Base-by-base conservation (phyloP, 30 jellyfish, hydroid and myxozoan species). In the Turritopsis dohrnii region DNA sequence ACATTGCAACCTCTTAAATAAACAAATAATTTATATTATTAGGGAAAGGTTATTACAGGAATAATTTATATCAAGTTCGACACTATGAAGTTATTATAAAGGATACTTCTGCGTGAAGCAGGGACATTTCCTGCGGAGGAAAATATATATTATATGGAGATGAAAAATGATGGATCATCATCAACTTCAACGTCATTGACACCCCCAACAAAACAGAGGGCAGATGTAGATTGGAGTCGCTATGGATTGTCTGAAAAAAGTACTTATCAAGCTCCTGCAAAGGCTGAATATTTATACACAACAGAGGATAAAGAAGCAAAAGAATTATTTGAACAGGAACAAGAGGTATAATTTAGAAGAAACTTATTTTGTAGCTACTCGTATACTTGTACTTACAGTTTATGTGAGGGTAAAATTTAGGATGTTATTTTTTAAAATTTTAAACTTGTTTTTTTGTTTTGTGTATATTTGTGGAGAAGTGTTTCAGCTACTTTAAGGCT, bases 201-300 rank as follows among this genome's bases (percentile, higher is more conserved):
- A 16, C 60, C 60, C 60, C 60, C 60, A 41, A 79, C 69, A 79
- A 76, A 53, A 1, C 79, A 84, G 76, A 28, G 80, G 26, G 81
- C 79, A 24, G 92, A 88, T 23, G 79, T 88, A 21, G 96, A 88
- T 74, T 88, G 96, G 96, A 88, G 91, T 7, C 83, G 84, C 65
- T 88, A 54, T 83, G 96, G 96, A 5, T 72, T 88, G 69, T 74
- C 96, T 18, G 96, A 88, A 81, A 88, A 22, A 83, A 88, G 96
- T 73, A 54, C 84, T 18, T 88, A 83, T 82, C 77, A 69, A n/a
- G 77, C 79, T 20, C 13, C 53, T 28, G 16, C 76, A 16, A 28
- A 30, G 31, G 85, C 85, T 28, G 85, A 79, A 79, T 79, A 8
- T 79, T 29, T 79, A 53, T 79, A 79, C 65, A 30, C 53, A 0